Evolutionary conservation across 2,797 vertebrate species (phyloP), one percentile per base, ranked within the genome.

Genomic region (Sciurus vulgaris): DNA sequence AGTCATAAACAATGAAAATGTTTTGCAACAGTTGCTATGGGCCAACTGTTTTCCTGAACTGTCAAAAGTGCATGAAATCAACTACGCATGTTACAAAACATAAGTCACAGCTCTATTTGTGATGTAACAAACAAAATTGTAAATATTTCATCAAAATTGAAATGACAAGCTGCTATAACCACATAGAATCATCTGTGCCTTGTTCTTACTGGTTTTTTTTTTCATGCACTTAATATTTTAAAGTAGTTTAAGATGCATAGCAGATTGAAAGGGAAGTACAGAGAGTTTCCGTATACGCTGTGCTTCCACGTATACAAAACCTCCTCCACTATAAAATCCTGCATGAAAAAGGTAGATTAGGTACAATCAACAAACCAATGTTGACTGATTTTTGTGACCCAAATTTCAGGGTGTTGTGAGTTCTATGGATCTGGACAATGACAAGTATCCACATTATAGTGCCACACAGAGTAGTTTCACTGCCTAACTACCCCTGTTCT

Each of bases 61-160:
- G 86, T 93, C 89, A 95, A 73, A 95, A 78, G 73, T 12, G 7
- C 41, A 30, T 63, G 56, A 85, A 88, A 96, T 93, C 82, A 69
- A 44, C 91, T 82, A 79, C 38, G 22, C 69, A 63, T 3, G 30
- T 84, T 56, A 49, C 0, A 17, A 94, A 92, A 90, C 3, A 1
- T 38, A 86, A 89, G 63, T 70, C n/a, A 63, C 18, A 28, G 8
- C 59, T 91, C 85, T 76, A 47, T 44, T 61, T 51, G 79, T 91
- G 67, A 86, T 70, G 49, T 41, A 44, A 61, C 74, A 76, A 94
- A 95, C 88, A 93, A 94, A 91, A 88, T 54, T 35, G 56, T n/a
- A 89, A 96, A 24, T 85, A 73, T 73, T 93, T 61, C 20, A 83
- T 77, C 54, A 92, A 86, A 89, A 74, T 51, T 73, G 49, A 83